A percentile compares a stretch with the other conserved stretches of the same genome.
Conservation (phyloP, 2,113 vertebrate genomes). For the Mobula hypostoma region DNA sequence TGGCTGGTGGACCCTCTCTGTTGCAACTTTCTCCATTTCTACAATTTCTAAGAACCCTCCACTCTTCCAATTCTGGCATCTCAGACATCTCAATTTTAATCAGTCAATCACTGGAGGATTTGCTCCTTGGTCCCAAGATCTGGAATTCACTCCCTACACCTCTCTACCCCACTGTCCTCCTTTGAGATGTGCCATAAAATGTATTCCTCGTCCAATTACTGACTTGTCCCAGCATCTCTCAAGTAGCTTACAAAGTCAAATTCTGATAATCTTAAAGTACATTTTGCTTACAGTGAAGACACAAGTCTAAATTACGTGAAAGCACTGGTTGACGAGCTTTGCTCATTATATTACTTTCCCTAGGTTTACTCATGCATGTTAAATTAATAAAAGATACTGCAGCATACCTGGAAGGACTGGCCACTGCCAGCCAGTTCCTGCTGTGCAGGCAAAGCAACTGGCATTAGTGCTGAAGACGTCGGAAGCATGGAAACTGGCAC, state of each 20-base stretch:
- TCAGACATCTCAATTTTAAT: background rate
- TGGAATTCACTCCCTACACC: too few relatives aligned
- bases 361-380: background rate
- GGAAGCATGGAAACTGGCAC: conserved; percentile 50
- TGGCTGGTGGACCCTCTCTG: too few relatives aligned
- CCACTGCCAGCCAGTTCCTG: conserved; percentile 56
- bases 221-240: too few relatives aligned
- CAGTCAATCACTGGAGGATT: too few relatives aligned
- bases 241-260: too few relatives aligned
- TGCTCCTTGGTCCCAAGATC: too few relatives aligned
- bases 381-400: background rate
- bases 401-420: conserved; percentile 78
- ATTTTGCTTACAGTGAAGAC: too few relatives aligned
- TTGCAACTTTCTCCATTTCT: background rate
- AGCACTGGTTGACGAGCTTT: background rate
- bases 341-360: background rate
- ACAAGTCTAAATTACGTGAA: background rate
- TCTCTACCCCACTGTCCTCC: too few relatives aligned
- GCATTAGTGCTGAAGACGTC: conserved; percentile 66
- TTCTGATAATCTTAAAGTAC: too few relatives aligned
- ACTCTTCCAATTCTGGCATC: background rate
- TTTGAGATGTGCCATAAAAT: too few relatives aligned
- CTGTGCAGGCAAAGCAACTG: conserved; percentile 58
- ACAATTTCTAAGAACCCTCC: background rate
- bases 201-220: too few relatives aligned